Base-by-base conservation (phyloP, 92 coral and sea anemone genomes). In the Chrysogorgia sp. region DNA sequence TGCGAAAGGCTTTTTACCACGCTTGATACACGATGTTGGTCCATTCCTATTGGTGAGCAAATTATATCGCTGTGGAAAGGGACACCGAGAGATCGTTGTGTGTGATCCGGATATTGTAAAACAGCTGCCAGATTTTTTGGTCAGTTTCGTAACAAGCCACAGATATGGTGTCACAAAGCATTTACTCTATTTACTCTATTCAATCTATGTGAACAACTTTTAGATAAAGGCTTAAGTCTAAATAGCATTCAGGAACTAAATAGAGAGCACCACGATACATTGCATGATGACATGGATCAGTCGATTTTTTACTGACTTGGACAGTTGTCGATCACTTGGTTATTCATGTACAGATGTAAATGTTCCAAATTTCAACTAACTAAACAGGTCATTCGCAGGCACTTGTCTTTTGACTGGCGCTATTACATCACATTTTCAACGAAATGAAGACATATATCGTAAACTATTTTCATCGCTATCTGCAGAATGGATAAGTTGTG, bases 401-500 rank as follows among this genome's bases (percentile, higher is more conserved):
- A 15, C 9, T 13, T 26, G 31, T 35, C 74, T 67, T 17, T 19
- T 67, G 2, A 35, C 56, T 1, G 23, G 74, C 13, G 74, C 74
- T 0, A 67, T 67, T n/a, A 9, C 40, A 17, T 37, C 74, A 14
- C 13, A 67, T 0, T 40, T 40, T n/a, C 23, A 43, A 17, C 33
- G 34, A 24, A 58, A 25, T 21, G 58, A 67, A 34, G n/a, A 65
- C 26, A 22, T 10, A 20, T 43, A 62, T n/a, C 34, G 65, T 17
- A 23, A 31, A 67, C 35, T 45, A 15, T 68, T 81, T 48, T 40
- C 31, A 9, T 1, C 13, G 7, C 75, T 62, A 4, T 33, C 85
- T 41, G 85, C 85, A 34, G 41, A 56, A 21, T 81, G 85, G 85
- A 69, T 81, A 1, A 55, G 79, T 25, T 60, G 79, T 10, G 80